phyloP scores from a whole-genome alignment of 2,888 invertebrate genomes.

The Temnothorax rugatulus region DNA sequence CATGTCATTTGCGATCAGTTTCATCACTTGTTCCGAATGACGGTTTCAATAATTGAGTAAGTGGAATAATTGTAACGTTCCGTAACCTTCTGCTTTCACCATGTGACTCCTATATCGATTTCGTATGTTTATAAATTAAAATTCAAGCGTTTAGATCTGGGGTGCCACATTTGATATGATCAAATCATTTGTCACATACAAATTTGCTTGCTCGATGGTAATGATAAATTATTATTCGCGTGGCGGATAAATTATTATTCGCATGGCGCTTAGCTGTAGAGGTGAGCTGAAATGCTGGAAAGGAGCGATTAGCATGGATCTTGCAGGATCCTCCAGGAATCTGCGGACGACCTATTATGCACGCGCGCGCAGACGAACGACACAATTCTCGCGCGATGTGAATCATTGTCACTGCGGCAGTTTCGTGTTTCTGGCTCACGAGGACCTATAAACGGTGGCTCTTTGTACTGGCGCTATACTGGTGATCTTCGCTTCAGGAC shows the following conservation, averaged over 20 bases:
- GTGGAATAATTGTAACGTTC: not conserved
- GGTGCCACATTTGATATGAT: not conserved
- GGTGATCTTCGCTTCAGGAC: not conserved
- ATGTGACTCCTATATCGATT: not conserved
- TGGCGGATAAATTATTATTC: constrained; percentile 8
- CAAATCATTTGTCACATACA: constrained; percentile 26
- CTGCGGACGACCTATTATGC: constrained; percentile 77
- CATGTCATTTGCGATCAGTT: not conserved
- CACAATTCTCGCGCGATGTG: constrained; percentile 78
- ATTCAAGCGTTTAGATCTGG: not conserved
- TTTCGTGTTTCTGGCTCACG: constrained; percentile 78
- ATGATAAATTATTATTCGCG: constrained; percentile 15
- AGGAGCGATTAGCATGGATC: constrained; percentile 48
- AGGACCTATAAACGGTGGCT: constrained; percentile 74
- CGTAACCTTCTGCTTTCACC: not conserved
- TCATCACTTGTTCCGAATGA: not conserved
- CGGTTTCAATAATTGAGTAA: not conserved
- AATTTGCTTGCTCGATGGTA: constrained; percentile 7
- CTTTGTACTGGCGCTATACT: constrained; percentile 12
- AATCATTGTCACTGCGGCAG: constrained; percentile 76
- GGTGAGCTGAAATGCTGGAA: not conserved
- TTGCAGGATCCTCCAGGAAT: constrained; percentile 62
- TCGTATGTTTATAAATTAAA: not conserved
- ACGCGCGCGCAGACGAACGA: constrained; percentile 39
- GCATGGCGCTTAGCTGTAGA: not conserved